Base-by-base conservation (phyloP, 2,797 vertebrate species). In the Glossophaga mutica region DNA sequence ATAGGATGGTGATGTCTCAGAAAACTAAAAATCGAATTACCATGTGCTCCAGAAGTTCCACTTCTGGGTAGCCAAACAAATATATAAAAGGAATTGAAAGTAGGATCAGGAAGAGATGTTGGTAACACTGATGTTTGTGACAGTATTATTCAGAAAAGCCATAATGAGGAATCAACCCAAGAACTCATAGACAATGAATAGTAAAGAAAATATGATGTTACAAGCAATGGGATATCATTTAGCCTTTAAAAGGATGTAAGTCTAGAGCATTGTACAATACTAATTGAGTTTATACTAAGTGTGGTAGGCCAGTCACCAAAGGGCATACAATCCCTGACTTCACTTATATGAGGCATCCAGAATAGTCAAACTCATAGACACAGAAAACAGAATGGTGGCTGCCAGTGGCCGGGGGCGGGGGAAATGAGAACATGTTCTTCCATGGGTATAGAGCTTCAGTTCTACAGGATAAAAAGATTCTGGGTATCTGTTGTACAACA, bases 351-450 rank as follows among this genome's bases (percentile, higher is more conserved):
- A 70, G 4, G 10, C 34, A 26, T 2, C 6, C 52, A 67, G 42
- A 29, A 6, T 7, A 68, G 8, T 65, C 14, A 68, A 71, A 77
- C 44, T 52, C 12, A 57, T 10, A 86, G 59, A 26, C 21, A 67
- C 12, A 86, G 59, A 34, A 76, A 90, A 46, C 26, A 62, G 29
- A 62, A 62, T 18, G 46, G 44, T 52, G 59, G 1, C 42, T 39
- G 7, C 6, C 37, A 32, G 34, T 48, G n/a, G 1, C 34, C 9
- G 6, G 29, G 16, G 8, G 4, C 6, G 22, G 19, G 3, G 0
- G 57, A 76, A 32, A 32, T 18, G 37, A 83, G 37, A 14, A 9
- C n/a, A 39, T 55, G 3, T 24, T 44, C 16, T 55, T 87, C 24
- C 78, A 16, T 62, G 44, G 26, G 8, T 24, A 32, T 6, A 68